These are phyloP conservation scores for Dorcus hopei DNA, from an alignment of 2,888 invertebrate genomes.

Conservation along the genomic window DNA sequence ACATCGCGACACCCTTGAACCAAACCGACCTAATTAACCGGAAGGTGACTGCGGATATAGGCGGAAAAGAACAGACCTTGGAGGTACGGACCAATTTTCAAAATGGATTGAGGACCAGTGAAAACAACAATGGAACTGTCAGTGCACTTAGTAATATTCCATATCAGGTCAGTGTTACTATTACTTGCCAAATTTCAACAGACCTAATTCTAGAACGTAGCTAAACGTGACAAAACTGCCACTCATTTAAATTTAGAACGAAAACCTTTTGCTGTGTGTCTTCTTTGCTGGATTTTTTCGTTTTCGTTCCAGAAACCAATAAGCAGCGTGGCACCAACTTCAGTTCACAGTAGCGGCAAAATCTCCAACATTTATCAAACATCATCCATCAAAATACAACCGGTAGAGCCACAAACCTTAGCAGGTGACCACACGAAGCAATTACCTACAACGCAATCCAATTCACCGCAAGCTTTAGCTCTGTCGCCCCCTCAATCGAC, in stretches of 20 bases:
- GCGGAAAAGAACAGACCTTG: conserved; percentile 9
- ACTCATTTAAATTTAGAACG: not conserved
- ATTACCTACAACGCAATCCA: conserved; percentile 25
- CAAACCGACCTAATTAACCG: conserved; percentile 49
- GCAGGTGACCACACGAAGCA: conserved; percentile 47
- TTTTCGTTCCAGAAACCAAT: conserved; percentile 68
- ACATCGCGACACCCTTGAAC: conserved; percentile 62
- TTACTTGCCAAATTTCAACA: not conserved
- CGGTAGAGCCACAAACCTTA: conserved; percentile 74
- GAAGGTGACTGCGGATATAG: conserved; percentile 27
- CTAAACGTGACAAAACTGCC: not conserved
- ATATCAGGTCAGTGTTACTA: conserved; percentile 13
- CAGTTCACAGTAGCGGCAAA: conserved; percentile 65
- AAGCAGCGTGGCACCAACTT: conserved; percentile 81
- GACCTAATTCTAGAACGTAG: no score
- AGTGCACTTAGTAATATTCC: conserved; percentile 13
- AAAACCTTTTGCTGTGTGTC: not conserved
- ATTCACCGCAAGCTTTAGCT: conserved; percentile 32
- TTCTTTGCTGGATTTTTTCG: not conserved
- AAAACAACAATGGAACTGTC: conserved; percentile 10
- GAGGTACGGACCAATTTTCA: conserved; percentile 13
- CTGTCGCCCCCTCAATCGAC: conserved; percentile 60
- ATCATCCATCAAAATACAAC: conserved; percentile 76
- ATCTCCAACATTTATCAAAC: conserved; percentile 77
- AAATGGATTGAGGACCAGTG: conserved; percentile 13